Percentiles rank a stretch among this genome's conserved stretches.
These are phyloP conservation scores for Anodontia alba DNA, from an alignment of 2,888 invertebrate species.

Conservation along the genomic window DNA sequence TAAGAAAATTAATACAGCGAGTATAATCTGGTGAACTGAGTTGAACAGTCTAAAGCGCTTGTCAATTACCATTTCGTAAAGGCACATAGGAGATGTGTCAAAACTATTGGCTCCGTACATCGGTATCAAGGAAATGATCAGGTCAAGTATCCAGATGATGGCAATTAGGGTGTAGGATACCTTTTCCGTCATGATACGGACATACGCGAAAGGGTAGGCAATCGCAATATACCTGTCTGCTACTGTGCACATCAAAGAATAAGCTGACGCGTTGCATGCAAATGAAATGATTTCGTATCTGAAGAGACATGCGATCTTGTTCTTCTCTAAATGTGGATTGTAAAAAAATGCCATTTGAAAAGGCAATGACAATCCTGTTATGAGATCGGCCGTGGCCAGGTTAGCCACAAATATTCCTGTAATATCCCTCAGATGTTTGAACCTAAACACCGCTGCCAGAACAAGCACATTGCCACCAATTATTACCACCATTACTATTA, in stretches of 20 bases:
- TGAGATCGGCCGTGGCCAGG: constrained; percentile 68
- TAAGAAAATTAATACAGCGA: constrained; percentile 55
- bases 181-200: constrained; percentile 81
- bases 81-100: constrained; percentile 50
- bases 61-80: constrained; percentile 62
- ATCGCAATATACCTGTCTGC: constrained; percentile 69
- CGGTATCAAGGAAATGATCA: constrained; percentile 48
- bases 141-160: constrained; percentile 56
- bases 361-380: constrained; percentile 66
- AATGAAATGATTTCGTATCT: constrained; percentile 60
- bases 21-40: constrained; percentile 40
- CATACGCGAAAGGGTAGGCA: constrained; percentile 54
- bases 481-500: constrained; percentile 57
- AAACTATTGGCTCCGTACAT: constrained; percentile 56
- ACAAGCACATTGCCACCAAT: constrained; percentile 66
- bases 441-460: constrained; percentile 55
- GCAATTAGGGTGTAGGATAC: constrained; percentile 49
- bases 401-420: constrained; percentile 71
- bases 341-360: constrained; percentile 66
- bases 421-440: constrained; percentile 60
- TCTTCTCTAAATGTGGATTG: constrained; percentile 48
- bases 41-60: constrained; percentile 47
- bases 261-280: constrained; percentile 62
- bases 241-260: constrained; percentile 62
- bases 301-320: constrained; percentile 60